Evolutionary conservation across 1,140 invertebrate genomes (phyloP), one percentile per base, ranked within the genome.

Genomic region (Tetramorium alpestre): DNA sequence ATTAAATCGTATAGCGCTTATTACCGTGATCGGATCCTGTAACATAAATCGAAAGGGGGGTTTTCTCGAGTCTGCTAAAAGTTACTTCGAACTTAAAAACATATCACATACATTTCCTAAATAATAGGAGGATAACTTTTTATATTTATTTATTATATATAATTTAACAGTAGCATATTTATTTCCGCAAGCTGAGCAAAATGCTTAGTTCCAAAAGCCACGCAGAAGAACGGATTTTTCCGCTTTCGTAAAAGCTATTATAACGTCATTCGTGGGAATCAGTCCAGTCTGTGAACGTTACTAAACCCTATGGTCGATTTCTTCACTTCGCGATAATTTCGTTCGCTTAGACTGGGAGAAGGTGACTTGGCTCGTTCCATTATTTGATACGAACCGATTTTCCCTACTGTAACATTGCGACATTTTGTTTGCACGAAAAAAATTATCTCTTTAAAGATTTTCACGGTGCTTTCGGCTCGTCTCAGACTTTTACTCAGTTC

Each of bases 221-320:
- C 10, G 47, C 25, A n/a, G n/a, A 62, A 22, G 73, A 80, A 70
- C 64, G 38, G 56, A 80, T 72, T 80, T 80, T 85, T 78, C 54
- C 69, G 60, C 75, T 80, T 86, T 87, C 67, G 76, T 75, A 81
- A 88, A 80, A 81, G 75, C 72, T 18, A 86, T 88, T 88, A 75
- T 65, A 75, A 86, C 85, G 58, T 80, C 69, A 81, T 82, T 80
- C 87, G 87, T 88, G 87, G 85, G 87, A 88, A 88, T 81, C 84
- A 62, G 69, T 86, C 75, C 75, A 51, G 69, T 65, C 47, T 64
- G 56, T 16, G 69, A 81, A 49, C 72, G 85, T 87, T 87, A 85
- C 86, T 78, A 84, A 85, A 85, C 54, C 62, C 70, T 67, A 62
- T 28, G 51, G 60, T 22, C 62, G 72, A 72, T 89, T 89, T 89